Evolutionary conservation across 2,797 vertebrate species (phyloP).

Genomic region (Lepus oiostolus): DNA sequence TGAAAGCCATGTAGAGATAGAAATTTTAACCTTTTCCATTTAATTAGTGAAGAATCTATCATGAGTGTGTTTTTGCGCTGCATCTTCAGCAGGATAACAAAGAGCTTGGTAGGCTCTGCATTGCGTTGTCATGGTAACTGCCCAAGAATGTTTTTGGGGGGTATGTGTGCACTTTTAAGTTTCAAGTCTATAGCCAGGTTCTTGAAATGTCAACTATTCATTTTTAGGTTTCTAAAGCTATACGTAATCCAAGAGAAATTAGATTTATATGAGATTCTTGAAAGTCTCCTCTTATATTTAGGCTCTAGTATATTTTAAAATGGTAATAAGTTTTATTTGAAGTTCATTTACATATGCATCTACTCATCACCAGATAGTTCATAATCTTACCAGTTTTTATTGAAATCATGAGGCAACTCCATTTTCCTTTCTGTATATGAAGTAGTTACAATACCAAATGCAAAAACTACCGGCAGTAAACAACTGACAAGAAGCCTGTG

Average conservation of each 20-base stretch:
- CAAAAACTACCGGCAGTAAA: not conserved
- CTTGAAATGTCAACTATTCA: slow-evolving; percentile 73
- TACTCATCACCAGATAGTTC: not conserved
- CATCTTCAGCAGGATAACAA: slow-evolving; percentile 64
- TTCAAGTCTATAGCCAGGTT: slow-evolving; percentile 70
- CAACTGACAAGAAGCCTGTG: not conserved
- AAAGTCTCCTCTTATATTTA: slow-evolving; percentile 55
- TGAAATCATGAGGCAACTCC: not conserved
- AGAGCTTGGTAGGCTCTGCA: slow-evolving; percentile 29
- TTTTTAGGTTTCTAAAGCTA: slow-evolving; percentile 73
- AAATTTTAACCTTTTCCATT: slow-evolving; percentile 62
- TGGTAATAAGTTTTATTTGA: not conserved
- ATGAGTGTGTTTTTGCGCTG: slow-evolving; percentile 39
- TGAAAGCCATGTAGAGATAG: not conserved
- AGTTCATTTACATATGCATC: not conserved
- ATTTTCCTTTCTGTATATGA: slow-evolving; percentile 21
- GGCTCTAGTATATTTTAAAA: slow-evolving; percentile 37
- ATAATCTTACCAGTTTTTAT: slow-evolving; percentile 30
- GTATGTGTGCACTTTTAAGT: slow-evolving; percentile 54
- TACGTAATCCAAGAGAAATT: slow-evolving; percentile 44
- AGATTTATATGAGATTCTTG: slow-evolving; percentile 15
- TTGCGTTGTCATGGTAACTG: slow-evolving; percentile 77
- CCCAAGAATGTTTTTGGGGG: not conserved
- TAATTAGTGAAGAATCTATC: slow-evolving; percentile 67
- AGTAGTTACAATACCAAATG: not conserved